These are phyloP conservation scores for Cheilosia pagana DNA, from an alignment of 2,888 invertebrate genomes.

Conservation along the genomic window DNA sequence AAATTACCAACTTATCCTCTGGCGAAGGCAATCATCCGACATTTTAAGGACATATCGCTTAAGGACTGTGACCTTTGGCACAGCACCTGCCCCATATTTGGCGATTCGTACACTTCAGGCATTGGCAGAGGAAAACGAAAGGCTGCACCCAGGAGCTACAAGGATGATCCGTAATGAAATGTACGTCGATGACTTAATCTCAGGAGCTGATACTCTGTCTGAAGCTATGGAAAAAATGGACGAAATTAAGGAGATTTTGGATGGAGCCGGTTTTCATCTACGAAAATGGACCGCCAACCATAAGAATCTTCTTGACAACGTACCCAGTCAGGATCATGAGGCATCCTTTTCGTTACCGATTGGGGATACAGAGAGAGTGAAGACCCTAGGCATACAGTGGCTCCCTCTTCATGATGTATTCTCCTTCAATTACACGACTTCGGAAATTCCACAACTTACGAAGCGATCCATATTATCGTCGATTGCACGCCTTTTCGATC, in stretches of 20 bases:
- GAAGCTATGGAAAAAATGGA: neutral
- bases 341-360: neutral
- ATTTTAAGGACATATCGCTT: neutral
- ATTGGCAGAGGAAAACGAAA: too few relatives aligned
- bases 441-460: slow-evolving; percentile 12
- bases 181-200: slow-evolving; percentile 5
- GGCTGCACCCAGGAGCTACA: too few relatives aligned
- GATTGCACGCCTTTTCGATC: too few relatives aligned
- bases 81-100: neutral
- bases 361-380: slow-evolving; percentile 1
- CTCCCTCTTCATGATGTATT: slow-evolving; percentile 35
- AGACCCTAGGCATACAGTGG: slow-evolving; percentile 48
- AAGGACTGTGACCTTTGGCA: too few relatives aligned
- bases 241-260: neutral
- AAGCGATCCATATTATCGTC: slow-evolving; percentile 37
- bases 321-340: slow-evolving; percentile 20
- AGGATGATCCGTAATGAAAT: slow-evolving; percentile 7
- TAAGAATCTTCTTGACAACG: neutral
- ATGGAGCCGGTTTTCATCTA: neutral
- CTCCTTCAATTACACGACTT: slow-evolving; percentile 16
- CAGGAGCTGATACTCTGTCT: neutral
- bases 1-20: too few relatives aligned
- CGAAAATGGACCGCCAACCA: slow-evolving; percentile 8
- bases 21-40: neutral
- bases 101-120: too few relatives aligned